Base-by-base conservation (phyloP, 2,113 vertebrate species). In the Pipra filicauda region DNA sequence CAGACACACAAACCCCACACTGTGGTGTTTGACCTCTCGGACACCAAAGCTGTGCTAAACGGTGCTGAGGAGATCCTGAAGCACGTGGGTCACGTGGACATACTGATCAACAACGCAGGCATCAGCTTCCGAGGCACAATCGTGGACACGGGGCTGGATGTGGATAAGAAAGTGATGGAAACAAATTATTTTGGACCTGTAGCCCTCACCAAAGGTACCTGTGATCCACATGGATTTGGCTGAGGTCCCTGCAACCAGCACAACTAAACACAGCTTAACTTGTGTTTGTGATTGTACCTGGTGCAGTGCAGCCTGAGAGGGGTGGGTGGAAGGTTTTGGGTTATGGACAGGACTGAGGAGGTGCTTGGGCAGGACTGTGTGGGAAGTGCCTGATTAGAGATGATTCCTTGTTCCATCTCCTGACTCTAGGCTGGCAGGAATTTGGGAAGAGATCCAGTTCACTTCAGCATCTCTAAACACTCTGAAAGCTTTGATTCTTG, bases 161-260 rank as follows among this genome's bases (percentile, higher is more conserved):
- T 99, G 89, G 99, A 99, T 92, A 98, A 98, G 91, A 98, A 97
- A 44, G 98, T 99, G 80, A 99, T 99, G 99, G 99, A 99, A 77
- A 99, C 98, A 44, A 99, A 99, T 97, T 99, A 99, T 94, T 99
- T 99, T 88, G 99, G 99, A 35, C 98, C 99, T 5, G 33, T 99
- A 31, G 99, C 99, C 91, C 97, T 99, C 46, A 99, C 99, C 10
- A 99, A 99, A 99, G 99, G 99, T 99, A 96, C 65, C 26, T 1
- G 4, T 37, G 33, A 24, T 37, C 30, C 1, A 1, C 4, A 17
- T 20, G 77, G 70, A 23, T 71, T 44, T 77, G 75, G 51, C 33
- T 21, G 33, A 15, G 83, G 26, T 4, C 41, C 94, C 54, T 70
- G 79, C 37, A 88, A 64, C 5, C 67, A 76, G 12, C 41, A 52